These are phyloP conservation scores for Apoda limacodes DNA, from an alignment of 2,888 invertebrate species.

Conservation along the genomic window DNA sequence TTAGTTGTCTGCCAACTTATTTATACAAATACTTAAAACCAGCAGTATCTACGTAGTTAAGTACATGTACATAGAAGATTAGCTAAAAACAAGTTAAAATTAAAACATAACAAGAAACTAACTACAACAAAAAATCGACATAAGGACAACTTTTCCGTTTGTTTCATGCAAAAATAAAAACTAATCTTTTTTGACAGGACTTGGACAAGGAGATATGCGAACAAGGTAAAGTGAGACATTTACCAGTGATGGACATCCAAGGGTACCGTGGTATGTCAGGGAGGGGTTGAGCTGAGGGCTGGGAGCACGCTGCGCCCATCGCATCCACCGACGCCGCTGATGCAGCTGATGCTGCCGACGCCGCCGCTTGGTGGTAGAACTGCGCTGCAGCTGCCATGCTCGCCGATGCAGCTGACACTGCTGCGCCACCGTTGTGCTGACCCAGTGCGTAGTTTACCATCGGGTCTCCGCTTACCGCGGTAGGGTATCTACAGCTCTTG, in stretches of 20 bases:
- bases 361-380: constrained; percentile 89
- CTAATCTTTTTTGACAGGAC: too few relatives aligned
- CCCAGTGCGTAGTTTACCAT: constrained; percentile 87
- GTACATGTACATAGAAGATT: not conserved
- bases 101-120: not conserved
- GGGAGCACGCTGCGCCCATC: constrained; percentile 84
- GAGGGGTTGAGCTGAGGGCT: constrained; percentile 86
- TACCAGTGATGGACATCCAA: constrained; percentile 98
- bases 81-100: not conserved
- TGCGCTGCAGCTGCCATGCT: constrained; percentile 82
- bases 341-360: constrained; percentile 81
- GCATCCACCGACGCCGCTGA: constrained; percentile 84
- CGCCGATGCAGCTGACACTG: constrained; percentile 74
- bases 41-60: too few relatives aligned
- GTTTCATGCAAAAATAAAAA: not conserved
- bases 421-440: constrained; percentile 79
- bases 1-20: too few relatives aligned
- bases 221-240: constrained; percentile 55
- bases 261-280: constrained; percentile 94
- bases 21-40: too few relatives aligned
- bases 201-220: constrained; percentile 36
- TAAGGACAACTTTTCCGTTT: not conserved
- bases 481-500: constrained; percentile 85
- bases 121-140: not conserved
- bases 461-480: constrained; percentile 74